Conservation (phyloP, 2,888 invertebrate species). For the Lacanobia oleracea region DNA sequence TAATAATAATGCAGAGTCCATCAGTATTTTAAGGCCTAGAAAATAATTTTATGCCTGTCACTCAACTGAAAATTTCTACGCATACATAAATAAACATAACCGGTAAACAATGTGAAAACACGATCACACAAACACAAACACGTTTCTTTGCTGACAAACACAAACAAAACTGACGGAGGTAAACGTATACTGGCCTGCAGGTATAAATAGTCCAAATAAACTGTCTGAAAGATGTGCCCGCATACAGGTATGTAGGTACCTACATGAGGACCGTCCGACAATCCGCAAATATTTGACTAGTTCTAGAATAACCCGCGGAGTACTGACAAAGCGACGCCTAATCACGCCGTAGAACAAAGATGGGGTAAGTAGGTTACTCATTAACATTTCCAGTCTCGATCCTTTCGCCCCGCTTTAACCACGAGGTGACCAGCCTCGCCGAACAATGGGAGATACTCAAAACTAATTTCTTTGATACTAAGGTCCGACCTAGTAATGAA, state of each 20-base stretch:
- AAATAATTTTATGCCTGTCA: constrained; percentile 1
- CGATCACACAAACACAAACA: constrained; percentile 35
- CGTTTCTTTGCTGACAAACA: constrained; percentile 39
- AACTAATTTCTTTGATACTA: constrained; percentile 45
- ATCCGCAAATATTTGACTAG: constrained; percentile 66
- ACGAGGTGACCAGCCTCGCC: constrained; percentile 22
- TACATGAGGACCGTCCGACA: constrained; percentile 30
- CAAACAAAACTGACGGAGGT: constrained; percentile 51
- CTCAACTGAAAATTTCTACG: neutral
- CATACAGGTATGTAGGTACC: constrained; percentile 25
- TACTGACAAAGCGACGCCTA: constrained; percentile 63
- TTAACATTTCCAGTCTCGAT: constrained; percentile 58
- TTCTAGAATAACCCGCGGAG: constrained; percentile 51
- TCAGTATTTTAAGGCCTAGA: neutral
- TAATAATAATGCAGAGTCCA: neutral
- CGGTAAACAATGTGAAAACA: constrained; percentile 26
- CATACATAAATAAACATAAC: constrained; percentile 23
- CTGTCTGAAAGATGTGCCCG: constrained; percentile 47
- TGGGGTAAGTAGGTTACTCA: constrained; percentile 44
- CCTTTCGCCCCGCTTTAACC: constrained; percentile 33
- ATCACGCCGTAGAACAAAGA: constrained; percentile 61
- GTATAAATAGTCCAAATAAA: constrained; percentile 56
- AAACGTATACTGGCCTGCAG: constrained; percentile 31
- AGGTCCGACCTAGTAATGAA: constrained; percentile 23
- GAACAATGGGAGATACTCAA: constrained; percentile 37